phyloP scores from a whole-genome alignment of 2,888 invertebrate species.

The Incurvaria masculella region DNA sequence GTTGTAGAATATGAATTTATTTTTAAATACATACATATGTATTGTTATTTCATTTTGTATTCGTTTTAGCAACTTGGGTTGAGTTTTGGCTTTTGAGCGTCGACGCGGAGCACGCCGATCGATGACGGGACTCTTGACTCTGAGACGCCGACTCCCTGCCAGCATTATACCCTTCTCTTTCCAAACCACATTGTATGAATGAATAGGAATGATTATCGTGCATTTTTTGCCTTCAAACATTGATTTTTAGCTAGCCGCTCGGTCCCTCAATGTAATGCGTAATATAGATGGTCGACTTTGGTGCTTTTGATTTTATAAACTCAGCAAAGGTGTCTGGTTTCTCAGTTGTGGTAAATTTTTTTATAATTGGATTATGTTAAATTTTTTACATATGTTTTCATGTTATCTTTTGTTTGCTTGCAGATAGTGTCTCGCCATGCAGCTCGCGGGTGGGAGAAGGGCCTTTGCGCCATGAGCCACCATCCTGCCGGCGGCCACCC shows the following conservation, averaged over 20 bases:
- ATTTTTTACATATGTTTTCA: no score
- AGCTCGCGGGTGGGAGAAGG: slow-evolving; percentile 58
- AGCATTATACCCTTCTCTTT: slow-evolving; percentile 38
- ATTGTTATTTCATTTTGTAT: no score
- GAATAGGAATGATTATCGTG: background rate
- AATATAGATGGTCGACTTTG: background rate
- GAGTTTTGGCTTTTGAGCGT: background rate
- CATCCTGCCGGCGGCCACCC: slow-evolving; percentile 58
- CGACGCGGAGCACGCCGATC: slow-evolving; percentile 30
- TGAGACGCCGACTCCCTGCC: slow-evolving; percentile 31
- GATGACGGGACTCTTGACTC: slow-evolving; percentile 52
- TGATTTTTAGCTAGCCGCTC: background rate
- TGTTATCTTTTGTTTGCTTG: slow-evolving; percentile 12
- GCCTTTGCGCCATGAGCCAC: slow-evolving; percentile 60
- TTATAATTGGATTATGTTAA: no score
- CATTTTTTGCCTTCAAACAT: background rate
- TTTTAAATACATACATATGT: no score
- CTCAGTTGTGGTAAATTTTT: no score
- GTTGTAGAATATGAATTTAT: no score
- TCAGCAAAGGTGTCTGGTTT: no score
- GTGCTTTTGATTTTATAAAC: no score
- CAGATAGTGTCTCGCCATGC: slow-evolving; percentile 59
- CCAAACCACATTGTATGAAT: slow-evolving; percentile 22
- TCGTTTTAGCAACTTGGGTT: background rate
- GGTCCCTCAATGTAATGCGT: background rate